A percentile compares a stretch with the other conserved stretches of the same genome.
Evolutionary conservation across 2,113 vertebrate genomes (phyloP).

Genomic region (Balaeniceps rex): DNA sequence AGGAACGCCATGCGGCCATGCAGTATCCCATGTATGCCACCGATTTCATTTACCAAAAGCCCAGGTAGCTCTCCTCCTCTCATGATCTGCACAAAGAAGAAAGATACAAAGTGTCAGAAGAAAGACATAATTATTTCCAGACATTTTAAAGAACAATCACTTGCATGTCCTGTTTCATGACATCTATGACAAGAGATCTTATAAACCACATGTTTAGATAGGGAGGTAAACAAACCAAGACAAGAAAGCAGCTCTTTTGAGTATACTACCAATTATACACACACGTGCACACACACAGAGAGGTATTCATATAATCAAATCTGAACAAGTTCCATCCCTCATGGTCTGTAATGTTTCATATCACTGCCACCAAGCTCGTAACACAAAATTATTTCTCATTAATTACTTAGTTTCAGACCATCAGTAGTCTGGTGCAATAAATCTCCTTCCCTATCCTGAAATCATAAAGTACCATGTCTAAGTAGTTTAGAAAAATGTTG

Average conservation of each 20-base stretch:
- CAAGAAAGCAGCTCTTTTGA: background rate
- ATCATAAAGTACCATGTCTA: background rate
- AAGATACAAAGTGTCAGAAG: background rate
- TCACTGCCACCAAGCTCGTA: background rate
- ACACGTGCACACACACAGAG: too few relatives aligned
- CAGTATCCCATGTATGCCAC: slow-evolving; percentile 11
- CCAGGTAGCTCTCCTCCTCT: slow-evolving; percentile 49
- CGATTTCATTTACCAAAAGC: slow-evolving; percentile 50
- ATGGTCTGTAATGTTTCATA: background rate
- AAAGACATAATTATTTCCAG: background rate
- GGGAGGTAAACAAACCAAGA: background rate
- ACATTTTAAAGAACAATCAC: background rate
- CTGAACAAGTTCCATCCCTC: background rate
- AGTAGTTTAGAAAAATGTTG: background rate
- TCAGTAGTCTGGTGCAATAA: background rate
- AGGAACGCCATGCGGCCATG: slow-evolving; percentile 48
- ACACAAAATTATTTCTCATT: background rate
- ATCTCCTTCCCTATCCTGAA: background rate
- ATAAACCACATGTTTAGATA: background rate
- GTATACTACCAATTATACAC: background rate
- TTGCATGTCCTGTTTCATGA: background rate
- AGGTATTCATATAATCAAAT: background rate
- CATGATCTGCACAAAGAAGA: slow-evolving; percentile 16
- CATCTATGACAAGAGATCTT: background rate
- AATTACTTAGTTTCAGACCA: background rate